A percentile compares a stretch with the other conserved stretches of the same genome.
Evolutionary conservation across 2,797 vertebrate species (phyloP).

Genomic region (Eulemur mongoz): DNA sequence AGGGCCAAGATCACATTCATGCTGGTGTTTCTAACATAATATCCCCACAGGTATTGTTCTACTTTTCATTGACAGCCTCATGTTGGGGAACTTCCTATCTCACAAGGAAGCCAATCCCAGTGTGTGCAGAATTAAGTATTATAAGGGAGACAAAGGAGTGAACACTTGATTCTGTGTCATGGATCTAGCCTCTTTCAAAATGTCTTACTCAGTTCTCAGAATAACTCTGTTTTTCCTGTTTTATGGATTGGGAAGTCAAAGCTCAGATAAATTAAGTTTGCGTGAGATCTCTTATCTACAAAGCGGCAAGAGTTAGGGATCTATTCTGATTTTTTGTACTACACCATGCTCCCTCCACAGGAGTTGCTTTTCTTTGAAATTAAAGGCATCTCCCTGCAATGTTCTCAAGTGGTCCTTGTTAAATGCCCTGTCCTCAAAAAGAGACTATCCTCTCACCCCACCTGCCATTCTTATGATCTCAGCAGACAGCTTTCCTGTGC

Average conservation of each 20-base stretch:
- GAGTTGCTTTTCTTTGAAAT: background rate
- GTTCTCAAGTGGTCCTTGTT: background rate
- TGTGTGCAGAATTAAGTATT: background rate
- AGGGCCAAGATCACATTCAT: background rate
- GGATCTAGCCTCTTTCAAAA: background rate
- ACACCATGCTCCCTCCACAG: background rate
- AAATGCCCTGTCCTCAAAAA: background rate
- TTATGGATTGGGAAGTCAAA: background rate
- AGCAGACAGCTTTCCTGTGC: background rate
- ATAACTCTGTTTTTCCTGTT: background rate
- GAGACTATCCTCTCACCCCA: too few species aligned
- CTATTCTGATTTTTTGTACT: background rate
- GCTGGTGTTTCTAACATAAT: background rate
- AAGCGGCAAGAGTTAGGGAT: background rate
- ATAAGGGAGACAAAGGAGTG: background rate
- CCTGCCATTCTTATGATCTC: fast-evolving
- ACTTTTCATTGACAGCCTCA: background rate
- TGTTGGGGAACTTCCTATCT: background rate
- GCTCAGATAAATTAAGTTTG: background rate
- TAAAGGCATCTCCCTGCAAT: background rate
- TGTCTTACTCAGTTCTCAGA: background rate
- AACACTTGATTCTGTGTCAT: background rate
- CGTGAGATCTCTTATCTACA: background rate
- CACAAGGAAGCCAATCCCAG: background rate
- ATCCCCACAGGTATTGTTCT: background rate